Evolutionary conservation across 2,888 invertebrate genomes (phyloP), one percentile per base, ranked within the genome.

Genomic region (Sphaerophoria taeniata): DNA sequence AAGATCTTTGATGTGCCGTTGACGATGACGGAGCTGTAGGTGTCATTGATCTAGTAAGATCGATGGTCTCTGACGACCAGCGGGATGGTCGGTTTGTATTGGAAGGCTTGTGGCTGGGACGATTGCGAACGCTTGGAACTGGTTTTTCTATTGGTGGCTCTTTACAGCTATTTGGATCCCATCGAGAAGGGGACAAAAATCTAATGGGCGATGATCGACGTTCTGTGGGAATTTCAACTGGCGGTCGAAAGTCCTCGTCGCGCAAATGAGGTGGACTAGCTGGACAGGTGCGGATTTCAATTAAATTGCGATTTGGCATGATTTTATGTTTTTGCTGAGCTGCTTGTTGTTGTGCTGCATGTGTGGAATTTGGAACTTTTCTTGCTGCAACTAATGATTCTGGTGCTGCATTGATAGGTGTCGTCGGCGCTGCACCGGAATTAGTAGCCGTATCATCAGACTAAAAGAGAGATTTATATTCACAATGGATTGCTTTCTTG

Each of bases 201-300:
- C 58, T 60, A 7, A 87, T 6, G 4, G 88, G 88, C 6, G 89
- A 89, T 4, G 77, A 60, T 39, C 87, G 87, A 1, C 89, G 82
- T 79, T 89, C 89, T 4, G 88, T 89, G 0, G 89, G 89, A 82
- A 89, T 89, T 43, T 87, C 89, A 16, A 88, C 88, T 9, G 87
- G 53, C 33, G 80, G 73, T 55, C 87, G 87, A 24, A 86, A 82
- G 24, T 74, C 61, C 4, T 71, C 73, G 0, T 78, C 77, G 0
- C 77, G 61, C 0, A 71, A n/a, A 24, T 88, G 88, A 47, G 88
- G 87, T 3, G 89, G 89, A 87, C 89, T 89, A 7, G 88, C 89
- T 3, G 89, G 89, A 7, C 89, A 77, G 3, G 78, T 67, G 36
- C 78, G 87, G 11, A 84, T 79, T 72, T 80, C 80, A 12, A 67